These are phyloP conservation scores for Holothuria leucospilota DNA, from an alignment of 53 echinoderm and acorn worm species.

Conservation along the genomic window DNA sequence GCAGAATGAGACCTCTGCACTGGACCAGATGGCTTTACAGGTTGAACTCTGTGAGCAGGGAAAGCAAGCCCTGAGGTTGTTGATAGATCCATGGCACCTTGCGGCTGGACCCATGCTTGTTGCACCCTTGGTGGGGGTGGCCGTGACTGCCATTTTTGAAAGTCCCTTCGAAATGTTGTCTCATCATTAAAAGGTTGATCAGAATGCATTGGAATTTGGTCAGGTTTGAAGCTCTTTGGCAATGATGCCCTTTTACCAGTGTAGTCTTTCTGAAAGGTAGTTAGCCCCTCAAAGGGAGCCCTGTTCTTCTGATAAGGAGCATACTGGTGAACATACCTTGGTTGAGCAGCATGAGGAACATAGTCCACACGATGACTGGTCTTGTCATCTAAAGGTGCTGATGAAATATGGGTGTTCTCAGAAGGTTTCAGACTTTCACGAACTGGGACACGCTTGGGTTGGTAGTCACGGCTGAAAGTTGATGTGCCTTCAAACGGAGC, in stretches of 20 bases:
- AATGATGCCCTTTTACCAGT: conserved; percentile 71
- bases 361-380: conserved; percentile 86
- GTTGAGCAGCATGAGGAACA: conserved; percentile 81
- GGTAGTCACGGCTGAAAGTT: conserved; percentile 90
- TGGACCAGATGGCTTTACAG: conserved; percentile 72
- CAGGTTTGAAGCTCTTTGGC: conserved; percentile 88
- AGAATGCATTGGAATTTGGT: conserved; percentile 75
- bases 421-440: conserved; percentile 84
- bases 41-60: conserved; percentile 83
- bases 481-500: conserved; percentile 94
- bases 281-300: conserved; percentile 84
- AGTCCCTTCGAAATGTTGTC: conserved; percentile 90
- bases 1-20: conserved; percentile 59
- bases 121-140: conserved; percentile 77
- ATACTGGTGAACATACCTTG: conserved; percentile 73
- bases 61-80: conserved; percentile 86
- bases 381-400: conserved; percentile 85
- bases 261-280: conserved; percentile 87
- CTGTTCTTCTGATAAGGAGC: conserved; percentile 78
- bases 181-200: conserved; percentile 95
- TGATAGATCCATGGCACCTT: conserved; percentile 84
- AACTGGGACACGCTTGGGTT: conserved; percentile 76
- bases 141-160: conserved; percentile 79
- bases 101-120: conserved; percentile 81
- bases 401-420: conserved; percentile 77